Evolutionary conservation across 2,797 vertebrate genomes (phyloP).

Genomic region (Micropoecilia bifurca): DNA sequence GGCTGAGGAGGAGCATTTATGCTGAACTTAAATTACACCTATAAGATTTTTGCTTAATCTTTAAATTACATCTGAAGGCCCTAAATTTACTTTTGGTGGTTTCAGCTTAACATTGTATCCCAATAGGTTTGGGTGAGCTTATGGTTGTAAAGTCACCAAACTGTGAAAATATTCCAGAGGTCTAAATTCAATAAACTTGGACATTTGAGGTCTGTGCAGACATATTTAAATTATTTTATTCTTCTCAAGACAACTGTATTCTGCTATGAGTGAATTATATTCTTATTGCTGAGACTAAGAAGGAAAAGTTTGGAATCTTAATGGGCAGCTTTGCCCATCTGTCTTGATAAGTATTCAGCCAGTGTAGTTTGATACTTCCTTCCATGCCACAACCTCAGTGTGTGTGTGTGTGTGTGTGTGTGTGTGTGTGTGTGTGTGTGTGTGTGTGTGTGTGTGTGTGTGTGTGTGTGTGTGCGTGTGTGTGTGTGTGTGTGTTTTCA

Average conservation of each 20-base stretch:
- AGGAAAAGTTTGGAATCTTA: constrained; percentile 76
- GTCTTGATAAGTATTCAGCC: constrained; percentile 79
- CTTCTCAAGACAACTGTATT: not conserved
- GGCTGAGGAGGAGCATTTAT: not conserved
- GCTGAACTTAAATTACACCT: not conserved
- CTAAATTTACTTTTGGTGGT: not conserved
- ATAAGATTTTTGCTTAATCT: not conserved
- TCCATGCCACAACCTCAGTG: constrained; percentile 70
- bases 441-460: constrained; percentile 45
- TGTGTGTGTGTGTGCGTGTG: constrained; percentile 49
- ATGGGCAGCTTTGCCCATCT: constrained; percentile 74
- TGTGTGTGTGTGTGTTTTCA: constrained; percentile 68
- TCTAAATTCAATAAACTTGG: not conserved
- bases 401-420: constrained; percentile 49
- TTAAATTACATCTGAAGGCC: not conserved
- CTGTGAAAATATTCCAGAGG: not conserved
- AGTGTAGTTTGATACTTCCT: constrained; percentile 81
- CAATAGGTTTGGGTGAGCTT: not conserved
- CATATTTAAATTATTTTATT: constrained; percentile 6
- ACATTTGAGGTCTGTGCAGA: constrained; percentile 5
- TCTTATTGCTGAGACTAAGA: constrained; percentile 63
- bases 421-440: constrained; percentile 46
- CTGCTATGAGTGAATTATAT: constrained; percentile 45
- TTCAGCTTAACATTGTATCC: not conserved
- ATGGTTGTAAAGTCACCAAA: not conserved